Percentiles rank a stretch among this genome's conserved stretches.
Conservation (phyloP, 2,888 invertebrate genomes). For the Masnerella sp. region DNA sequence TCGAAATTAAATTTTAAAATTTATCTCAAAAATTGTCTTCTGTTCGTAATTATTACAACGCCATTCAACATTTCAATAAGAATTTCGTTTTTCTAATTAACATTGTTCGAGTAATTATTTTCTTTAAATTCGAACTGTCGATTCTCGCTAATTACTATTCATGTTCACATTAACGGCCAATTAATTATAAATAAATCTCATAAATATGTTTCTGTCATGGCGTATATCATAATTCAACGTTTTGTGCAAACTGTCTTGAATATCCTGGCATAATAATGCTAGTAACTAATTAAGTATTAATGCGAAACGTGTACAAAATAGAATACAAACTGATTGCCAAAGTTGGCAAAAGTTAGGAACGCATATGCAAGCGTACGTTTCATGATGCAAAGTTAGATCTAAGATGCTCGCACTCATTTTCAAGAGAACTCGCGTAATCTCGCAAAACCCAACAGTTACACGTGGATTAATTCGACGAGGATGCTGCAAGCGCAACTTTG, state of each 20-base stretch:
- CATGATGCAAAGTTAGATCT: conserved; percentile 50
- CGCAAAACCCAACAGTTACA: conserved; percentile 63
- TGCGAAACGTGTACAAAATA: conserved; percentile 42
- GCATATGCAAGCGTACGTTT: conserved; percentile 47
- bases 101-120: no score
- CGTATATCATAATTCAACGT: neutral
- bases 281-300: conserved; percentile 49
- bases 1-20: no score
- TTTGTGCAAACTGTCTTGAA: conserved; percentile 8
- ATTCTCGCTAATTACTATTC: no score
- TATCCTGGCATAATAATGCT: conserved; percentile 15
- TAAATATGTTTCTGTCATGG: conserved; percentile 2
- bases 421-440: conserved; percentile 65
- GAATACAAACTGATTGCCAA: conserved; percentile 49
- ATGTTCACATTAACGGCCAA: no score
- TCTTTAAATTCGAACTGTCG: no score
- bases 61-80: no score
- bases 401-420: conserved; percentile 63
- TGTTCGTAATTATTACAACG: no score
- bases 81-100: no score
- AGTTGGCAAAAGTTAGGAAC: conserved; percentile 48
- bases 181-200: no score
- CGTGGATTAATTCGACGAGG: conserved; percentile 61
- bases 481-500: conserved; percentile 55
- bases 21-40: no score